Percentiles rank a stretch among this genome's conserved stretches.
Conservation (phyloP, 2,113 vertebrate species). For the Thomomys bottae region DNA sequence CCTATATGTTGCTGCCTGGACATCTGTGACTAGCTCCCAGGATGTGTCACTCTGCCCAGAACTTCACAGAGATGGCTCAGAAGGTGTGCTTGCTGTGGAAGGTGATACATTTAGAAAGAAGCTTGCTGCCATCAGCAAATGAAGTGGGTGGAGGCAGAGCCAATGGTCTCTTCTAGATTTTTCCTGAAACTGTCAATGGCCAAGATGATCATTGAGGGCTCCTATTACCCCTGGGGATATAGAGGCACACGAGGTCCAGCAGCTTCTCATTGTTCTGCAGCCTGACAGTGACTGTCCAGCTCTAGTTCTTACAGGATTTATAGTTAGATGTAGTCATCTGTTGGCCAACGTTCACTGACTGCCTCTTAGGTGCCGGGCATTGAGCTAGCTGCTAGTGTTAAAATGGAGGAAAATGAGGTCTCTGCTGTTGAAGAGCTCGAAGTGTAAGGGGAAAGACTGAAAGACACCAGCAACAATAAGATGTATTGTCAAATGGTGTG, state of each 20-base stretch:
- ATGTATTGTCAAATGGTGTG: not conserved
- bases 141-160: not conserved
- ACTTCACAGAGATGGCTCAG: not conserved
- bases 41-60: not conserved
- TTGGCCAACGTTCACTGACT: not conserved
- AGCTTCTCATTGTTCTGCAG: not conserved
- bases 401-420: not conserved
- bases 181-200: not conserved
- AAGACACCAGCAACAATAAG: not conserved
- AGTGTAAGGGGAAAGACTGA: not conserved
- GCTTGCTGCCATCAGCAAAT: not conserved
- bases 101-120: not conserved
- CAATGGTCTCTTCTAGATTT: not conserved
- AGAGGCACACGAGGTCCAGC: not conserved
- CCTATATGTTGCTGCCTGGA: fast-evolving
- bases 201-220: not conserved
- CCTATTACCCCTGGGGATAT: not conserved
- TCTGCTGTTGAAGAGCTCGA: not conserved
- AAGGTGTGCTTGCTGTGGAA: not conserved
- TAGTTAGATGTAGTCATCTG: not conserved
- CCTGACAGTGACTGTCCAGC: not conserved
- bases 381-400: not conserved
- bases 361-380: not conserved
- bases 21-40: not conserved
- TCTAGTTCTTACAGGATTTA: not conserved